These are phyloP conservation scores for Onychomys torridus DNA, from an alignment of 2,797 vertebrate genomes.

Conservation along the genomic window DNA sequence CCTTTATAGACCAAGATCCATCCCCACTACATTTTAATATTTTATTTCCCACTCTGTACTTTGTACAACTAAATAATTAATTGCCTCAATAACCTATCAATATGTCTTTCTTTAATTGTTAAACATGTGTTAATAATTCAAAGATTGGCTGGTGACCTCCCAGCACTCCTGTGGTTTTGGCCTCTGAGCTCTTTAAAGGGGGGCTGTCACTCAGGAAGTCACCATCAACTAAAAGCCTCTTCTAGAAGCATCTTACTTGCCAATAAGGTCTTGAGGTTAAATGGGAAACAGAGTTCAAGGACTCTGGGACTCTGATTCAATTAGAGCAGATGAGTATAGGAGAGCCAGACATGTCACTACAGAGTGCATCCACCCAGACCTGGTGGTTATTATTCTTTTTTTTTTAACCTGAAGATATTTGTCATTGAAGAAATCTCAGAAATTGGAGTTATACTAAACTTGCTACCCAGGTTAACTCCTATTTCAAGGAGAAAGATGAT, in stretches of 20 bases:
- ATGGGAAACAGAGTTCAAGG: constrained; percentile 82
- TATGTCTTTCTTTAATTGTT: constrained; percentile 95
- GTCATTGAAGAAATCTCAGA: constrained; percentile 42
- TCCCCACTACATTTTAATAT: constrained; percentile 67
- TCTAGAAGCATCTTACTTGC: constrained; percentile 67
- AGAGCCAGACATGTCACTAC: constrained; percentile 58
- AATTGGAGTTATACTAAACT: not conserved
- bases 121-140: constrained; percentile 97
- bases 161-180: constrained; percentile 89
- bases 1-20: not conserved
- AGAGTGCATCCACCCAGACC: constrained; percentile 37
- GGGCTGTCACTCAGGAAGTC: constrained; percentile 85
- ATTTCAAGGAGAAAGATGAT: constrained; percentile 22
- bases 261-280: constrained; percentile 80
- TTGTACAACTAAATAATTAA: constrained; percentile 97
- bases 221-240: constrained; percentile 85
- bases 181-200: constrained; percentile 89
- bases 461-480: not conserved
- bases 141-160: constrained; percentile 90
- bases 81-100: constrained; percentile 94
- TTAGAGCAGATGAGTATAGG: constrained; percentile 68
- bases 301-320: constrained; percentile 81
- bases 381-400: not conserved
- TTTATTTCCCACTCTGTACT: constrained; percentile 86
- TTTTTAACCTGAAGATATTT: constrained; percentile 45